Evolutionary conservation across 2,888 invertebrate species (phyloP), one percentile per base, ranked within the genome.

Genomic region (Heliothis peltigera): DNA sequence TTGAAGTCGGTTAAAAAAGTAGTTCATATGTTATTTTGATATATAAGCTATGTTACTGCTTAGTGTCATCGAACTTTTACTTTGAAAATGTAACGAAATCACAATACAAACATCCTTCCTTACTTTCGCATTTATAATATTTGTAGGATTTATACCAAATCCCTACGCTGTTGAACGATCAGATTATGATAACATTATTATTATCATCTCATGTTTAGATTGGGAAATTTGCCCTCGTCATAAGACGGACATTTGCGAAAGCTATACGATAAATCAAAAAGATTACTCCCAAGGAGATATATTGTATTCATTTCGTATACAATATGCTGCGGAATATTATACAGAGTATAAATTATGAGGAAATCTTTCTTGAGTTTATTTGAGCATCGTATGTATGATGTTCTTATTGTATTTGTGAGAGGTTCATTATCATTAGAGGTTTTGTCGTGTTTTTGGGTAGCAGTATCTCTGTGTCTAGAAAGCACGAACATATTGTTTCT

Each of bases 241-340:
- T 44, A 22, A 48, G 48, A 52, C 55, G 51, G 63, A 52, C 17
- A n/a, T 59, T 70, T 46, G 21, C 22, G 35, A 64, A 73, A 49
- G 61, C 44, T 74, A 48, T 56, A 53, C 32, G 58, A 54, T 77
- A 76, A 77, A 76, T 76, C 75, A 67, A 54, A 74, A 35, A 76
- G 59, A 74, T 74, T 64, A 62, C 42, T 52, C 56, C 47, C 21
- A 39, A 35, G 32, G 55, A 64, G 61, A 62, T 59, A 63, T 44
- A 66, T 64, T 59, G 35, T 44, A 35, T 53, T 64, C 52, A 73
- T 67, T 72, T 70, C 32, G 44, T 56, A 42, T 48, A 35, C 21
- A 22, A 54, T 54, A 59, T 55, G 43, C 52, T 53, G 25, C 25
- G 32, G 43, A 59, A 59, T 46, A 62, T 55, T 46, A 56, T 53